Base-by-base conservation (phyloP, 2,888 invertebrate genomes). In the Piscicola geometra region DNA sequence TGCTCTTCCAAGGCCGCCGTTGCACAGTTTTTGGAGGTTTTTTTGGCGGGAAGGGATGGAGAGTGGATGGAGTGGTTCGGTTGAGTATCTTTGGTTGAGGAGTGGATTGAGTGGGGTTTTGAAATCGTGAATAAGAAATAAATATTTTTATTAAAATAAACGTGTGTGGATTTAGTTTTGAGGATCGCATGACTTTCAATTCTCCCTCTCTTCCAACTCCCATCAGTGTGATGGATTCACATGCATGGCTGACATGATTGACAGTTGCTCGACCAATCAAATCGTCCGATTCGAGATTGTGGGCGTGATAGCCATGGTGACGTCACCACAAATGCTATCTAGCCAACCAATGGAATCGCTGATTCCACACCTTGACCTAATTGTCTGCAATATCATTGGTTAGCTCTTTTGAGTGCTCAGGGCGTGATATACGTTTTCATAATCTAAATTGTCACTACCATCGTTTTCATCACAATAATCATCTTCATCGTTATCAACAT, bases 321-420 rank as follows among this genome's bases (percentile, higher is more conserved):
- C 60, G 3, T 56, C 60, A 21, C 60, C 60, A 25, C 60, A 56
- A 56, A 56, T 56, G 60, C 15, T n/a, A 25, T 9, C 25, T 21
- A 25, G 25, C 60, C 60, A 56, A n/a, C n/a, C 21, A 25, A 56
- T 56, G 21, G n/a, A 56, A 21, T 56, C 60, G n/a, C n/a, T 56
- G 60, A 56, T 56, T 18, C 60, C 60, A 3, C 25, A 56, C 25
- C 60, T 56, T 21, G 60, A 21, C 60, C 9, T 21, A 56, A 56
- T 56, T 56, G 60, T 56, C 25, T 56, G 60, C 60, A 56, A 56
- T 56, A 56, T 56, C 21, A 56, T 56, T 56, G 60, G 60, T 56
- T 25, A 21, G 25, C n/a, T 18, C n/a, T 21, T 56, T 56, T 25
- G n/a, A n/a, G n/a, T n/a, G n/a, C n/a, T n/a, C n/a, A n/a, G n/a